phyloP scores from a whole-genome alignment of 2,113 vertebrate species.

The Bujurquina vittata region DNA sequence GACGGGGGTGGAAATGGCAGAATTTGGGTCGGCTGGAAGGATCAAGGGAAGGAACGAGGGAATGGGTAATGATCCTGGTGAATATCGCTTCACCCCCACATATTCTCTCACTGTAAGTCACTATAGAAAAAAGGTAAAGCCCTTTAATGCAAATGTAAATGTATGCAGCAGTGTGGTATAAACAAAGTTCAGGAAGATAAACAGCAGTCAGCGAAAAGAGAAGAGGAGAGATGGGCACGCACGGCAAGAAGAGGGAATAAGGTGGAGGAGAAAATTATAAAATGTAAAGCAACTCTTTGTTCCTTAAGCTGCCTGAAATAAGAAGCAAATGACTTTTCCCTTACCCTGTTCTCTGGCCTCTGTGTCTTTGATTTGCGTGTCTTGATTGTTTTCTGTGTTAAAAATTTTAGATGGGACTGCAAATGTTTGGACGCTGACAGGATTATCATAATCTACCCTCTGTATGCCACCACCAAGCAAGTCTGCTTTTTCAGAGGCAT shows the following conservation, averaged over 20 bases:
- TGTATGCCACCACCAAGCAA: no score
- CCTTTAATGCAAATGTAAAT: not conserved
- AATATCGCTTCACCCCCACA: slow-evolving; percentile 24
- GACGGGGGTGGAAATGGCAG: slow-evolving; percentile 26
- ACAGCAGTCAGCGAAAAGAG: not conserved
- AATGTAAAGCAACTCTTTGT: not conserved
- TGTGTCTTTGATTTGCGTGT: rapidly evolving
- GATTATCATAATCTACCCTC: not conserved
- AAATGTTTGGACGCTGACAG: not conserved
- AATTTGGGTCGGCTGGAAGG: slow-evolving; percentile 34
- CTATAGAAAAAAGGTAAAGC: not conserved
- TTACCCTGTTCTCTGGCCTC: not conserved
- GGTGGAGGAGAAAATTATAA: not conserved
- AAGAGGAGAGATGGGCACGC: not conserved
- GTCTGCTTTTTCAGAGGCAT: not conserved
- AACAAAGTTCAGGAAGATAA: not conserved
- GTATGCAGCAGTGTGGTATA: not conserved
- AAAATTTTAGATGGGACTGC: not conserved
- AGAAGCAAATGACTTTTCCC: not conserved
- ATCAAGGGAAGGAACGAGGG: slow-evolving; percentile 23
- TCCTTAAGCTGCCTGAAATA: not conserved
- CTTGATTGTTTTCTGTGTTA: not conserved
- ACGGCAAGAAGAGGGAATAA: not conserved
- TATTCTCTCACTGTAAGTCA: slow-evolving; percentile 15
- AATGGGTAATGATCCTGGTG: slow-evolving; percentile 29